Evolutionary conservation across 2,797 vertebrate species (phyloP).

Genomic region (Hylomyscus alleni): DNA sequence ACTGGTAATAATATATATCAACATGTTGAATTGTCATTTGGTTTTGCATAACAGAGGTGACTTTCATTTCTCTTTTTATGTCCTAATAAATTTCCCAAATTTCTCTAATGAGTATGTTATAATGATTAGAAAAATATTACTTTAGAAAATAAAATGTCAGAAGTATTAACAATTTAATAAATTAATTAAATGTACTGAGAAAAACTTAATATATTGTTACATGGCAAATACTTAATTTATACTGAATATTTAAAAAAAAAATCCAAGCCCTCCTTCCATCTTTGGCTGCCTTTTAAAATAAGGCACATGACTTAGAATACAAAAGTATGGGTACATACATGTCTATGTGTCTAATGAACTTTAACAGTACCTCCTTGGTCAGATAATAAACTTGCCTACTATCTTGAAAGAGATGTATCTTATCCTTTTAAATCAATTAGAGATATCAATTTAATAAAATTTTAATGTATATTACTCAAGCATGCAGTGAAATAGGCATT

Average conservation of each 20-base stretch:
- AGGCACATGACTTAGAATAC: background rate
- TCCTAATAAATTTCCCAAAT: slow-evolving; percentile 13
- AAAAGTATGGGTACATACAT: background rate
- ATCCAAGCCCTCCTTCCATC: background rate
- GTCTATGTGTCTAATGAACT: background rate
- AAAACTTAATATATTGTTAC: slow-evolving; percentile 8
- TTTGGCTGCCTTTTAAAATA: slow-evolving; percentile 1
- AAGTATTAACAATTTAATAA: slow-evolving; percentile 42
- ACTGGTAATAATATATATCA: background rate
- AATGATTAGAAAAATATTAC: slow-evolving; percentile 41
- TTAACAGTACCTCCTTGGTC: background rate
- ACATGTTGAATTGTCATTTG: background rate
- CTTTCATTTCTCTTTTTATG: slow-evolving; percentile 36
- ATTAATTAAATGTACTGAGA: slow-evolving; percentile 4
- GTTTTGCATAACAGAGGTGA: background rate
- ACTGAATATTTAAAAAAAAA: background rate
- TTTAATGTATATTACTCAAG: background rate
- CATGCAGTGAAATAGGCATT: slow-evolving; percentile 20
- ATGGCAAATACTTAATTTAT: background rate
- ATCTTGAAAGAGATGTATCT: background rate
- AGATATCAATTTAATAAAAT: slow-evolving; percentile 37
- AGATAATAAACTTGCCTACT: slow-evolving; percentile 8
- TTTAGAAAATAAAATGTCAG: slow-evolving; percentile 6
- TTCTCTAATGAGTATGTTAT: slow-evolving; percentile 12
- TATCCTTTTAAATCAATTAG: slow-evolving; percentile 50